These are phyloP conservation scores for Rhizoglyphus robini DNA, from an alignment of 1,140 invertebrate genomes.

Conservation along the genomic window DNA sequence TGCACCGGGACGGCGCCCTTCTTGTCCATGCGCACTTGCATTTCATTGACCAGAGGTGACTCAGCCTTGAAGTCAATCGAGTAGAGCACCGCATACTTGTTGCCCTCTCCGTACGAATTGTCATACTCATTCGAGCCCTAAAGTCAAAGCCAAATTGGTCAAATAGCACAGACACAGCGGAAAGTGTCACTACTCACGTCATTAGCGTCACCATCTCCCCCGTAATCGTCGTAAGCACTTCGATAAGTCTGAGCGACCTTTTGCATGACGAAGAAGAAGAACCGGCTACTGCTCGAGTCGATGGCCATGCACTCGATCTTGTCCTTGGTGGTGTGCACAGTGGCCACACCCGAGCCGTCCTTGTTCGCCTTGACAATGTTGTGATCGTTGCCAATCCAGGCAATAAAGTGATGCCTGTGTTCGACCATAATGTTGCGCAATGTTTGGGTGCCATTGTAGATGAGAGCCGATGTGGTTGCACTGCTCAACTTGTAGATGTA, in stretches of 20 bases:
- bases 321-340: not conserved
- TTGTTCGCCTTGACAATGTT: not conserved
- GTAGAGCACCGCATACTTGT: not conserved
- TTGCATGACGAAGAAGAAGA: not conserved
- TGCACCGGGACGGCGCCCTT: not conserved
- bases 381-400: not conserved
- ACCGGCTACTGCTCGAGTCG: not conserved
- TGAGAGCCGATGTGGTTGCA: not conserved
- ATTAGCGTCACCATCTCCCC: no score
- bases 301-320: not conserved
- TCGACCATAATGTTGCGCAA: not conserved
- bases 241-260: not conserved
- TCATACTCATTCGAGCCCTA: no score
- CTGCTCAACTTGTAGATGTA: not conserved
- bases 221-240: not conserved
- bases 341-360: conserved; percentile 19
- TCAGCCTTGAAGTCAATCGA: not conserved
- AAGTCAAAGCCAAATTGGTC: no score
- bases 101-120: no score
- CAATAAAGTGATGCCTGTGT: not conserved
- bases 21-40: not conserved
- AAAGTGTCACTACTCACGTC: not conserved
- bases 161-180: no score
- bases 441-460: not conserved
- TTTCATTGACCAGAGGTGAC: not conserved